Evolutionary conservation across 2,797 vertebrate genomes (phyloP), one percentile per base, ranked within the genome.

Genomic region (Parambassis ranga): DNA sequence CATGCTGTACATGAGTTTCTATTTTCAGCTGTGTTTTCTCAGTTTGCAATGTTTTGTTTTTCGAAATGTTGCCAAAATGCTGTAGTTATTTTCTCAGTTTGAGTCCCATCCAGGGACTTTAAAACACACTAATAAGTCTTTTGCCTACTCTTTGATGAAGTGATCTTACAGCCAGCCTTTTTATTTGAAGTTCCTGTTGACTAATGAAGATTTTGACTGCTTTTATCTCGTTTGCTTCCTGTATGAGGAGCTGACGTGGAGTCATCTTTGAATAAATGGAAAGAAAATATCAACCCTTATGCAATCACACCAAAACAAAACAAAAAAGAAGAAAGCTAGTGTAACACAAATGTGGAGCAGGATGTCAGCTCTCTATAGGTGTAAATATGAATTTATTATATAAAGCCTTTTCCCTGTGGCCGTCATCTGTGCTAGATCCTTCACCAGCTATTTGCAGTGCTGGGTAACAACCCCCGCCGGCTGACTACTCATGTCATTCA

Each of bases 401-500:
- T 23, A 28, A 42, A 46, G 23, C 14, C 41, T 68, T 43, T 19
- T 23, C 52, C 33, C 14, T 1, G 13, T 23, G 36, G 51, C 44
- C 14, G 11, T 68, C 58, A 67, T 47, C 14, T 69, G 69, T 51
- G 33, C 32, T 41, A 7, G 23, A 69, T 63, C 59, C 44, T 49
- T 60, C 35, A 64, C 15, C 57, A 55, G 41, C 38, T 71, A 62
- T 71, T 68, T 62, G 62, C 51, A 32, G 16, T 39, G 13, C 22
- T 38, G 16, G 14, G 27, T 20, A 62, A 48, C 10, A 52, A 27
- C 15, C 47, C 60, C 23, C 35, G 60, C 57, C 1, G 68, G 55
- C 48, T 43, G 38, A 58, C 18, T 52, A 35, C 20, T 27, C 13
- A 5, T 52, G 46, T 53, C 65, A 66, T 71, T 79, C 68, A 68